Evolutionary conservation across 92 coral and sea anemone species (phyloP).

Genomic region (Siderastrea radians): DNA sequence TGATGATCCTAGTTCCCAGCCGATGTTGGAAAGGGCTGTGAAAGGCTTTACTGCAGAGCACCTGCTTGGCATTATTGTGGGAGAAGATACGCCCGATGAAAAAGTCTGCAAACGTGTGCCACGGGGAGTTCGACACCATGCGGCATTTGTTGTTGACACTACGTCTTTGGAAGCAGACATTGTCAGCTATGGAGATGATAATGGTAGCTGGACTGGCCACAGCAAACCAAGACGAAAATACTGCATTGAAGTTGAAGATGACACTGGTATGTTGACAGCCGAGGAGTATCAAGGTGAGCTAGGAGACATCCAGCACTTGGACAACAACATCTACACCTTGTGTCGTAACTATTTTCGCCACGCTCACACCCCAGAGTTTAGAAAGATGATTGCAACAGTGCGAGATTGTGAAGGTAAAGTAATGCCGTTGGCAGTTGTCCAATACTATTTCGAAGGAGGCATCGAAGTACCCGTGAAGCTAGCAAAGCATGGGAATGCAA

Average conservation of each 20-base stretch:
- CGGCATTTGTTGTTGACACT: conserved; percentile 46
- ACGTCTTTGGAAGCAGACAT: conserved; percentile 23
- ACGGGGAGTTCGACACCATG: conserved; percentile 49
- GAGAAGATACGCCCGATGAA: conserved; percentile 29
- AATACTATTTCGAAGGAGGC: conserved; percentile 57
- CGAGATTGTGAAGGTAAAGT: conserved; percentile 38
- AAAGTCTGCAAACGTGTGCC: conserved; percentile 42
- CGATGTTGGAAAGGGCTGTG: conserved; percentile 61
- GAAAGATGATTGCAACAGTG: conserved; percentile 72
- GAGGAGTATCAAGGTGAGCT: neutral
- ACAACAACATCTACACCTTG: conserved; percentile 54
- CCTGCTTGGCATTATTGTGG: conserved; percentile 60
- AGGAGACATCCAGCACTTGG: neutral
- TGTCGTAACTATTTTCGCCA: conserved; percentile 63
- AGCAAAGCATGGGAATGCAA: conserved; percentile 68
- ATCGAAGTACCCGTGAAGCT: conserved; percentile 69
- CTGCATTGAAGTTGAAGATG: conserved; percentile 53
- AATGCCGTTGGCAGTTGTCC: conserved; percentile 54
- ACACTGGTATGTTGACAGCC: conserved; percentile 34
- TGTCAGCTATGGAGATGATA: conserved; percentile 58
- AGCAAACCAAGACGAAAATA: conserved; percentile 66
- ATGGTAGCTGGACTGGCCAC: conserved; percentile 74
- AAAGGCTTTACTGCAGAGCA: conserved; percentile 63
- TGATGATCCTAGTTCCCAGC: conserved; percentile 25
- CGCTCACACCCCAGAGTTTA: conserved; percentile 59